These are phyloP conservation scores for Megalonaias nervosa DNA, from an alignment of 1,140 invertebrate species.

Conservation along the genomic window DNA sequence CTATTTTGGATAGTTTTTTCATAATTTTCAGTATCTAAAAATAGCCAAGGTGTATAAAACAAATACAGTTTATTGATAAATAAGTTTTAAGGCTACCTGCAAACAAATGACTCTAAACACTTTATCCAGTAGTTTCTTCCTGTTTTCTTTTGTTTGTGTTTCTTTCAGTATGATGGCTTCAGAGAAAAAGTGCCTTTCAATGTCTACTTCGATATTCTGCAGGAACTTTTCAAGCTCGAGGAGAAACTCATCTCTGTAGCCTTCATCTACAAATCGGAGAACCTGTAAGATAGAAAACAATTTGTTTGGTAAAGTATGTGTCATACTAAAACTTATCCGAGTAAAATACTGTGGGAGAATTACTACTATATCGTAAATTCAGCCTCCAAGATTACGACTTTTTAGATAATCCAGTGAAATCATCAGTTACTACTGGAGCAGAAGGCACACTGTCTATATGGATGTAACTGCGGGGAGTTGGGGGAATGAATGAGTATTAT, in stretches of 20 bases:
- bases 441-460: too few species aligned
- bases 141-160: constrained; percentile 94
- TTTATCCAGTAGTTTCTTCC: constrained; percentile 96
- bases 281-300: constrained; percentile 69
- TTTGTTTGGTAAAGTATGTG: too few species aligned
- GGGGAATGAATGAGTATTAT: too few species aligned
- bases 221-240: constrained; percentile 91
- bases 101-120: constrained; percentile 99
- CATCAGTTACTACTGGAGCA: too few species aligned
- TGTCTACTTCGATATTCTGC: constrained; percentile 84
- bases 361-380: too few species aligned
- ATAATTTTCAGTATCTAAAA: not conserved
- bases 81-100: constrained; percentile 71
- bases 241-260: constrained; percentile 88
- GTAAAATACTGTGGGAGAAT: too few species aligned
- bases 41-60: not conserved
- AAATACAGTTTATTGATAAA: not conserved
- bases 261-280: constrained; percentile 89
- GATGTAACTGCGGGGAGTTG: too few species aligned
- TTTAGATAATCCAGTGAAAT: too few species aligned
- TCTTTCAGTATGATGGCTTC: constrained; percentile 92
- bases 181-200: constrained; percentile 77
- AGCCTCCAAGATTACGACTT: too few species aligned
- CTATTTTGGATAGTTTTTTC: not conserved
- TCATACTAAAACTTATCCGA: too few species aligned